Conservation (phyloP, 2,888 invertebrate genomes). For the Ditylenchus weischeri region DNA sequence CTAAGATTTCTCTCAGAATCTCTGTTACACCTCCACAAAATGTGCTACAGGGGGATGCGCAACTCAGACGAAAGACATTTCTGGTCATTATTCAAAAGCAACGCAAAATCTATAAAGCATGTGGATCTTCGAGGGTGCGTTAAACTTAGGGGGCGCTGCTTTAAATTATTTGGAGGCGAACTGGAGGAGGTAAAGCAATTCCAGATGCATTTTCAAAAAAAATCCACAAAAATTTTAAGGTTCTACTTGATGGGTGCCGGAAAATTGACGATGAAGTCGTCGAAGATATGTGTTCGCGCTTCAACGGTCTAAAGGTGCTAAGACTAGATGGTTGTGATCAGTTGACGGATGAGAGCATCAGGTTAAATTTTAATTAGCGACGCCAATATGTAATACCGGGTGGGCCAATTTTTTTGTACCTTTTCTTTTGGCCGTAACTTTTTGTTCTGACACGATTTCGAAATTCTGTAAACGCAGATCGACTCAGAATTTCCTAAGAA, state of each 20-base stretch:
- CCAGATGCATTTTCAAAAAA: not conserved
- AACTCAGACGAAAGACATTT: conserved; percentile 49
- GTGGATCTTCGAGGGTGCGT: conserved; percentile 52
- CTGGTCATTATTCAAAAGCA: conserved; percentile 53
- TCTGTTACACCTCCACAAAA: conserved; percentile 35
- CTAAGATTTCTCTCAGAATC: conserved; percentile 48
- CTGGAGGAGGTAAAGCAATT: conserved; percentile 43
- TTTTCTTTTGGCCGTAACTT: no score
- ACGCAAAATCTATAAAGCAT: conserved; percentile 40
- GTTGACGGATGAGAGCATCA: conserved; percentile 49
- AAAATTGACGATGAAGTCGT: conserved; percentile 51
- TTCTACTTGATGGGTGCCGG: conserved; percentile 53
- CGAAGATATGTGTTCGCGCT: conserved; percentile 54
- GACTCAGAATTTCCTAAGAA: no score
- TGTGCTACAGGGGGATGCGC: conserved; percentile 53
- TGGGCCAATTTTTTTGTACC: no score
- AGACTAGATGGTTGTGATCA: conserved; percentile 49
- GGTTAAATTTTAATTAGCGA: conserved; percentile 22
- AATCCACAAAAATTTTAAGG: conserved; percentile 27
- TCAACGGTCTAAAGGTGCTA: conserved; percentile 43
- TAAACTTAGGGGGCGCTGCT: conserved; percentile 51
- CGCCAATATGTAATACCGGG: no score
- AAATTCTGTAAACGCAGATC: no score
- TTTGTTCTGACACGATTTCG: no score
- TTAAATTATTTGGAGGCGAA: conserved; percentile 49